A percentile compares a stretch with the other conserved stretches of the same genome.
Evolutionary conservation across 1,140 invertebrate genomes (phyloP).

Genomic region (Heliconius hewitsoni): DNA sequence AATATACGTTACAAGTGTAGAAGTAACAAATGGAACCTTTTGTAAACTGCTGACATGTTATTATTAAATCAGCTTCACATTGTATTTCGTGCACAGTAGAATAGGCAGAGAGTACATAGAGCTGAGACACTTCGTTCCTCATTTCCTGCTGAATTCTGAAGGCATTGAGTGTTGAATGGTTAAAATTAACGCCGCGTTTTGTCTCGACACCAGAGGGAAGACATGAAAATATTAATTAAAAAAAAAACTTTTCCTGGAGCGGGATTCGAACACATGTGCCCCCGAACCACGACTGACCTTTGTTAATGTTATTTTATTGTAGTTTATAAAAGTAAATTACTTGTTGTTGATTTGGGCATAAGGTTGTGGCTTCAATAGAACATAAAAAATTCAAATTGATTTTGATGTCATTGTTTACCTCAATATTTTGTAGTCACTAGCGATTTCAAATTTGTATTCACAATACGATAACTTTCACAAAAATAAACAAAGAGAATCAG

Average conservation of each 20-base stretch:
- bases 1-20: constrained; percentile 19
- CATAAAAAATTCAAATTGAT: not conserved
- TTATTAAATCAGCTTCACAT: too few relatives aligned
- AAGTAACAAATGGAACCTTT: not conserved
- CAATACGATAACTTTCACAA: not conserved
- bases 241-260: too few relatives aligned
- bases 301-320: not conserved
- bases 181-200: too few relatives aligned
- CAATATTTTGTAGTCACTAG: not conserved
- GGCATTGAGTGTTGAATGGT: too few relatives aligned
- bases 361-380: not conserved
- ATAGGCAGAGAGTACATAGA: too few relatives aligned
- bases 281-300: too few relatives aligned
- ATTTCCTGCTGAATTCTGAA: too few relatives aligned
- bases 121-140: too few relatives aligned
- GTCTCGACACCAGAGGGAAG: too few relatives aligned
- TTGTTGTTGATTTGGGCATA: not conserved
- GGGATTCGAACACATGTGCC: too few relatives aligned
- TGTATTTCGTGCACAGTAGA: too few relatives aligned
- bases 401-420: not conserved
- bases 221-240: too few relatives aligned
- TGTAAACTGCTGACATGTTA: not conserved
- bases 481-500: not conserved
- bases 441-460: not conserved
- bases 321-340: not conserved